phyloP scores from a whole-genome alignment of 2,797 vertebrate species.

The Coregonus ussuriensis region DNA sequence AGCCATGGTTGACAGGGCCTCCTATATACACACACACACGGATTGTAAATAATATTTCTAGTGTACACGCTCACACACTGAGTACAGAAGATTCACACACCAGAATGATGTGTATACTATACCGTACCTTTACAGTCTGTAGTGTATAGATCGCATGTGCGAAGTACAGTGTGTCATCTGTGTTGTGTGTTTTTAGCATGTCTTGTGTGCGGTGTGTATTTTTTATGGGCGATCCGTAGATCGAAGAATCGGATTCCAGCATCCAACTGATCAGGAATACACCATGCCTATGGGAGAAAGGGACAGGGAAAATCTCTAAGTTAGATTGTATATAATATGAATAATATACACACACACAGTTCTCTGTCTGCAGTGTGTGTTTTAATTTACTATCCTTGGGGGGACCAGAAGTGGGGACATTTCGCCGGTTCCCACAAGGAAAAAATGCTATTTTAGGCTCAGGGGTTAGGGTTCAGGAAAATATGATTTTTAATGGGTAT shows the following conservation, averaged over 20 bases:
- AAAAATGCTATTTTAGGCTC: too few relatives aligned
- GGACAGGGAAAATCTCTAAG: constrained; percentile 37
- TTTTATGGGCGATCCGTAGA: constrained; percentile 81
- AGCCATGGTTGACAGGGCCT: constrained; percentile 76
- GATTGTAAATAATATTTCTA: not conserved
- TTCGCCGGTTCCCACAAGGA: too few relatives aligned
- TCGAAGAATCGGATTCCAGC: constrained; percentile 84
- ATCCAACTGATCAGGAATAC: constrained; percentile 78
- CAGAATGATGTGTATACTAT: not conserved
- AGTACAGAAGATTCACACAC: not conserved
- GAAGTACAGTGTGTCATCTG: constrained; percentile 73
- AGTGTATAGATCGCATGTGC: constrained; percentile 85
- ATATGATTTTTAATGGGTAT: too few relatives aligned
- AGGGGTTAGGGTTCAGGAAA: too few relatives aligned
- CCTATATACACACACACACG: constrained; percentile 59
- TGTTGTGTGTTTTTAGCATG: constrained; percentile 39
- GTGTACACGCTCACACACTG: not conserved
- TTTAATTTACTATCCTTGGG: too few relatives aligned
- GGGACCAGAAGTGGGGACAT: too few relatives aligned
- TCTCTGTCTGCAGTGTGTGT: too few relatives aligned
- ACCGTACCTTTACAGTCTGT: constrained; percentile 77
- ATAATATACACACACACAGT: constrained; percentile 29
- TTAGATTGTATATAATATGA: too few relatives aligned
- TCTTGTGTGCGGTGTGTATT: not conserved
- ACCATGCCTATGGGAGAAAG: constrained; percentile 56